Evolutionary conservation across 2,888 invertebrate genomes (phyloP).

Genomic region (Chalcis sispes): DNA sequence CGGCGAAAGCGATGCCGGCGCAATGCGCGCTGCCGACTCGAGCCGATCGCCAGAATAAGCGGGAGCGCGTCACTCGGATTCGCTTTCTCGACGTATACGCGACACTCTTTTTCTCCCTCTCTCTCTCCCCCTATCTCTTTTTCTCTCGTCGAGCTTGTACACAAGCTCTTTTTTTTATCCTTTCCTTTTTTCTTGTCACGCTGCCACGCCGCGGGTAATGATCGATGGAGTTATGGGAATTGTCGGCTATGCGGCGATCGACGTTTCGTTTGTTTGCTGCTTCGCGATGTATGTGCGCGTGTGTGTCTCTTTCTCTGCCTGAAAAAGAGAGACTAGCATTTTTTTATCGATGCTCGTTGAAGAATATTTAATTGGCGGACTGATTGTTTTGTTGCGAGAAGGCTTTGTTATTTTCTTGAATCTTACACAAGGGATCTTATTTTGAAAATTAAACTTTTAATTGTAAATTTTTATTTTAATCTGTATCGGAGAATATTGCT

Average conservation of each 20-base stretch:
- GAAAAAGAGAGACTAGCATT: background rate
- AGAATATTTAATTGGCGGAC: conserved; percentile 24
- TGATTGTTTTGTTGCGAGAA: background rate
- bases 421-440: no score
- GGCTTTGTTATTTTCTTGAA: no score
- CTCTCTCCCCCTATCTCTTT: conserved; percentile 3
- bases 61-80: no score
- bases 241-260: conserved; percentile 36
- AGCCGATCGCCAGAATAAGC: conserved; percentile 38
- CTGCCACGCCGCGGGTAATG: conserved; percentile 44
- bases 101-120: background rate
- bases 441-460: no score
- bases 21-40: background rate
- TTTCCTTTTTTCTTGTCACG: conserved; percentile 41
- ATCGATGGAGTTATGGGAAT: conserved; percentile 55
- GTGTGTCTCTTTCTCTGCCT: background rate
- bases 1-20: conserved; percentile 60
- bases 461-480: no score
- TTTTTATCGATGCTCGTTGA: conserved; percentile 24
- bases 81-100: no score
- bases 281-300: background rate
- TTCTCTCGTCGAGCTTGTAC: background rate
- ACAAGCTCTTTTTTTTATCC: background rate
- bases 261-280: background rate
- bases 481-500: no score